phyloP scores from a whole-genome alignment of 2,797 vertebrate species.

The Sebastes cheni region DNA sequence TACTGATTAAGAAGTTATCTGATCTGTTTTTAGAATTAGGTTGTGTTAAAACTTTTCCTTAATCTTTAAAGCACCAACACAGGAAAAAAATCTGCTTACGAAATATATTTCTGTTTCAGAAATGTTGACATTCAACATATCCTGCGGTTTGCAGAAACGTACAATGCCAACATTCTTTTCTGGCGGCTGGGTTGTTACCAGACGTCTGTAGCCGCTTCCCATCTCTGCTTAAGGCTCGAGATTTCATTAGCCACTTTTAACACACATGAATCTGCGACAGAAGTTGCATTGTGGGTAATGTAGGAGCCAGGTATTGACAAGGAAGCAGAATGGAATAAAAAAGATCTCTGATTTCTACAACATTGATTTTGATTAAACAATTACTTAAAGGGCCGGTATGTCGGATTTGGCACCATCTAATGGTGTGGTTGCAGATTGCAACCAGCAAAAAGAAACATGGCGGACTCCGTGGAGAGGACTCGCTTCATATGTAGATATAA shows the following conservation, averaged over 20 bases:
- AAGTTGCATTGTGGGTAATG: not conserved
- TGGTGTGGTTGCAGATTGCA: too few relatives aligned
- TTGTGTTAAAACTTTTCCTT: not conserved
- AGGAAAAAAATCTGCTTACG: too few relatives aligned
- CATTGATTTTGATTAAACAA: not conserved
- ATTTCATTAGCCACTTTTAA: not conserved
- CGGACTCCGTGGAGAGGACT: too few relatives aligned
- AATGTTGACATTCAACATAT: not conserved
- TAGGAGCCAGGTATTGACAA: not conserved
- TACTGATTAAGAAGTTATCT: slow-evolving; percentile 6
- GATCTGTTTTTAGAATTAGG: slow-evolving; percentile 49
- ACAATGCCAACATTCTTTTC: not conserved
- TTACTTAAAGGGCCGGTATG: not conserved
- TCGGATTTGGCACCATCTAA: too few relatives aligned
- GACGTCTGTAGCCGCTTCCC: not conserved
- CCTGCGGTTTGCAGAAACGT: too few relatives aligned
- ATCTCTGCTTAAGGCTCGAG: not conserved
- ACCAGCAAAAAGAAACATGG: too few relatives aligned
- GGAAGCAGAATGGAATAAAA: not conserved
- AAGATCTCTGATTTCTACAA: not conserved
- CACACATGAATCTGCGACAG: not conserved
- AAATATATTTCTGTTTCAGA: not conserved
- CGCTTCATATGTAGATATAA: too few relatives aligned
- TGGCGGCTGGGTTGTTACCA: not conserved
- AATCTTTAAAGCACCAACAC: not conserved